Base-by-base conservation (phyloP, 2,888 invertebrate species). In the Papilio gigon region DNA sequence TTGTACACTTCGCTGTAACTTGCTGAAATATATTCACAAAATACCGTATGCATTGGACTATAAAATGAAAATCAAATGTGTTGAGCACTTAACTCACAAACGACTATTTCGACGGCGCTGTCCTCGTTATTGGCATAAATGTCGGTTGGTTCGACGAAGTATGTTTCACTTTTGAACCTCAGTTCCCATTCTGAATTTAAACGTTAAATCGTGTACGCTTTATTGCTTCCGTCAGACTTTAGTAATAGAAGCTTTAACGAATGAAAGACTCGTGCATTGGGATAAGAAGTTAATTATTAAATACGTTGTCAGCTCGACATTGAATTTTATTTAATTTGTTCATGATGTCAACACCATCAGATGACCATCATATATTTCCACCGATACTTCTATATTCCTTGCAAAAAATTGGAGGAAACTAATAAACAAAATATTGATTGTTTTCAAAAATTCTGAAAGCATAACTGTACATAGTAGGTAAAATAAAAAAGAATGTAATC, bases 101-200 rank as follows among this genome's bases (percentile, higher is more conserved):
- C 27, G 50, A 27, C 50, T 53, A 27, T 53, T 53, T 53, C 53
- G 53, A 53, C 14, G 53, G n/a, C 27, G 27, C 27, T 53, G 27
- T 27, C 53, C 0, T 6, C 8, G 27, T 50, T 53, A 53, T 30
- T 53, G 30, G 27, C 53, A 27, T 8, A 50, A 27, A 11, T 53
- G 53, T 53, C 30, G 30, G 17, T 17, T 56, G 4, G n/a, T 8
- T 53, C n/a, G 14, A n/a, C 27, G 9, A 9, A 27, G 17, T 9
- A 30, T 53, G 17, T 17, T 56, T 56, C 27, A n/a, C 30, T n/a
- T 30, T 30, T 17, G 30, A 30, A 53, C n/a, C 30, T 30, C n/a
- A 12, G 25, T 25, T 50, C 27, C 30, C 4, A 17, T 56, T 30
- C 17, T 30, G 17, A 17, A 56, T 56, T 30, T 30, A 30, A 25